A percentile compares a stretch with the other conserved stretches of the same genome.
Evolutionary conservation across 2,113 vertebrate species (phyloP).

Genomic region (Typhlomys cinereus): DNA sequence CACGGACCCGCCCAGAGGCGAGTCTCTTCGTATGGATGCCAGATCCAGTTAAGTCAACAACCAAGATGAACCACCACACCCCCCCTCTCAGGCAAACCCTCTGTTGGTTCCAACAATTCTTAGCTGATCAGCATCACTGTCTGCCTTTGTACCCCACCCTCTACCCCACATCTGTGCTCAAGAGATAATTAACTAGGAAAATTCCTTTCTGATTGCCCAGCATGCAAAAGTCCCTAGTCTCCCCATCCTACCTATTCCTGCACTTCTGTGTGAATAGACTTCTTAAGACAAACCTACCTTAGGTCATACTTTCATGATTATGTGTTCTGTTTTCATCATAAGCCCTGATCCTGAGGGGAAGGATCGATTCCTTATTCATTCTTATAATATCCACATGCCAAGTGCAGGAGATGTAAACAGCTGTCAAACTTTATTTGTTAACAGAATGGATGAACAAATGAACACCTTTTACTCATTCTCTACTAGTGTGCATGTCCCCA

Average conservation of each 20-base stretch:
- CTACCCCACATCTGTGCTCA: background rate
- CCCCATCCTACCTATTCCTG: background rate
- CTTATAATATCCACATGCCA: background rate
- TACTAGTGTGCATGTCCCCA: background rate
- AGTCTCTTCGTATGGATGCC: background rate
- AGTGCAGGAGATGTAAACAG: background rate
- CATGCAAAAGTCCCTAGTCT: background rate
- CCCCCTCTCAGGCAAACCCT: background rate
- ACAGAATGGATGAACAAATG: background rate
- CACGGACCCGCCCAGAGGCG: background rate
- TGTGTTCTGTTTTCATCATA: background rate
- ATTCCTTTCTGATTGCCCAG: background rate
- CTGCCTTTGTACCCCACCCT: background rate
- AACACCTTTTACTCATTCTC: constrained; percentile 43
- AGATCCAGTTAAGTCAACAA: background rate
- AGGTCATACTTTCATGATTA: background rate
- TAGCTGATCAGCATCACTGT: background rate
- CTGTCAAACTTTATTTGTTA: constrained; percentile 36
- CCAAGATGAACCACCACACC: background rate
- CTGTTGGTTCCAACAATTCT: background rate
- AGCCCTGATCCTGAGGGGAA: constrained; percentile 2
- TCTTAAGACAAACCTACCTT: background rate
- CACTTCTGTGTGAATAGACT: background rate
- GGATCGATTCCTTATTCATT: background rate
- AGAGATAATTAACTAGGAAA: background rate